Percentiles rank a stretch among this genome's conserved stretches.
phyloP scores from a whole-genome alignment of 2,113 vertebrate species.

The Chaenogobius annularis region DNA sequence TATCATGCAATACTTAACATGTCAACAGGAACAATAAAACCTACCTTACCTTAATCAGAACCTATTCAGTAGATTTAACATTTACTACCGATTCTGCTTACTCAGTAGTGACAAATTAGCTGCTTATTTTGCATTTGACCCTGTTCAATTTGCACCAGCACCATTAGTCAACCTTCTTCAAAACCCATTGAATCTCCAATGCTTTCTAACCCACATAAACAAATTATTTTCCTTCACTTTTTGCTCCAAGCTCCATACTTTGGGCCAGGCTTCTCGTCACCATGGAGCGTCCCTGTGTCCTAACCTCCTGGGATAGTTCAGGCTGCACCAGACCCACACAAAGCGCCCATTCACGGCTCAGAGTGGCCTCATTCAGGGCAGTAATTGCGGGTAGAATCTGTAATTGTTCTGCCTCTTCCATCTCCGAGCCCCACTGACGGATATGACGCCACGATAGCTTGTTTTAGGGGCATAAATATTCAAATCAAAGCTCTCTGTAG shows the following conservation, averaged over 20 bases:
- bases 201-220: slow-evolving; percentile 41
- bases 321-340: slow-evolving; percentile 67
- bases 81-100: background rate
- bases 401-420: slow-evolving; percentile 74
- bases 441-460: slow-evolving; percentile 65
- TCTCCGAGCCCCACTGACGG: slow-evolving; percentile 69
- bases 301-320: slow-evolving; percentile 78
- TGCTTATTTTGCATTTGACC: background rate
- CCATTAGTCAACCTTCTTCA: slow-evolving; percentile 15
- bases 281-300: slow-evolving; percentile 61
- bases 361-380: slow-evolving; percentile 76
- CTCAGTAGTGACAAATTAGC: background rate
- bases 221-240: slow-evolving; percentile 44
- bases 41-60: background rate
- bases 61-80: background rate
- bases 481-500: slow-evolving; percentile 56
- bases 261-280: slow-evolving; percentile 58
- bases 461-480: slow-evolving; percentile 70
- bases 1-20: too few relatives aligned
- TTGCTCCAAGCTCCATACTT: slow-evolving; percentile 46
- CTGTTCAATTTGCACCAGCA: background rate
- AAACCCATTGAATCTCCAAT: slow-evolving; percentile 22
- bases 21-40: background rate
- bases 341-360: slow-evolving; percentile 73
- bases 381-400: slow-evolving; percentile 74